These are phyloP conservation scores for Dasysyrphus albostriatus DNA, from an alignment of 2,888 invertebrate genomes.

Conservation along the genomic window DNA sequence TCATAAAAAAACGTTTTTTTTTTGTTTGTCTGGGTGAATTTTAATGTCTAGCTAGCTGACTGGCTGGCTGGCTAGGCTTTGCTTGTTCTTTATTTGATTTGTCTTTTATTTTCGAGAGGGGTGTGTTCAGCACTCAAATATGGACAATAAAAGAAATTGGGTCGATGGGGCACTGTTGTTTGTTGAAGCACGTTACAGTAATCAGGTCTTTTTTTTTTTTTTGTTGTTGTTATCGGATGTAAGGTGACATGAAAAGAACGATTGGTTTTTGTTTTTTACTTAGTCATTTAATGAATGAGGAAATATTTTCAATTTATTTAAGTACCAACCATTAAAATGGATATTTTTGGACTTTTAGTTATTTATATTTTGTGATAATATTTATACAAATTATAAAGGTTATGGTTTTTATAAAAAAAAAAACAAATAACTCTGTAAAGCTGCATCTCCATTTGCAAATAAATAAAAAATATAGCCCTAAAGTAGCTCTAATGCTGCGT, in stretches of 20 bases:
- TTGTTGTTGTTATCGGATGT: conserved; percentile 18
- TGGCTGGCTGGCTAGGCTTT: background rate
- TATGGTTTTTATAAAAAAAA: no score
- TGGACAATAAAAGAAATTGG: conserved; percentile 40
- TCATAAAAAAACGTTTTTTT: conserved; percentile 5
- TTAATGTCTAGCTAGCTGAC: conserved; percentile 5
- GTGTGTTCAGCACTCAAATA: conserved; percentile 12
- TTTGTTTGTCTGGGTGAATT: background rate
- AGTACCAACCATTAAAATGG: background rate
- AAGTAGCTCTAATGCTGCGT: no score
- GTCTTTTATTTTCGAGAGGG: conserved; percentile 39
- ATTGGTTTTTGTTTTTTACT: conserved; percentile 38
- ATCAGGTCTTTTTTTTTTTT: conserved; percentile 1
- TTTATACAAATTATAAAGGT: no score
- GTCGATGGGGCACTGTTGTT: conserved; percentile 48
- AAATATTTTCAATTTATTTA: conserved; percentile 10
- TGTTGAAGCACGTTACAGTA: conserved; percentile 36
- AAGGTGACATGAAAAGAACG: conserved; percentile 29
- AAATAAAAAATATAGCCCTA: no score
- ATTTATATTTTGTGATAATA: background rate
- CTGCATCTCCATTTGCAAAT: no score
- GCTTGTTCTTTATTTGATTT: conserved; percentile 46
- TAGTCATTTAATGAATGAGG: conserved; percentile 39
- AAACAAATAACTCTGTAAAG: no score
- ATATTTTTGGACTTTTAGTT: background rate